Evolutionary conservation across 2,888 invertebrate species (phyloP), one percentile per base, ranked within the genome.

Genomic region (Leptinotarsa haldemani): DNA sequence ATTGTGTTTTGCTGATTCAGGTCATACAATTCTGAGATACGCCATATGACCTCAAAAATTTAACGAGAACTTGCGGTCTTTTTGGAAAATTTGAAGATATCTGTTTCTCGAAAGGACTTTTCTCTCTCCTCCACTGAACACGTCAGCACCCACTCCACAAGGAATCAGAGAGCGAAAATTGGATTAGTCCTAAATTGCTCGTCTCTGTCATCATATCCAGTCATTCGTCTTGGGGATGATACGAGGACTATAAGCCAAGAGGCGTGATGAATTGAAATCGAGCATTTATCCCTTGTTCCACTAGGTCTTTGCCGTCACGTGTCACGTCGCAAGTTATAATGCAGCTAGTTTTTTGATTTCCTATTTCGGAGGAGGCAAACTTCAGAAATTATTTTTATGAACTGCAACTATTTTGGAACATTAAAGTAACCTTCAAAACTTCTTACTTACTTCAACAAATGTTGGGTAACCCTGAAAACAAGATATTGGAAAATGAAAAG

Each of bases 171-270:
- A 30, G 66, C 52, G 40, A 52, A 25, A 25, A 66, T 71, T 20
- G 71, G 71, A 71, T 71, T 66, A 66, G 58, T 66, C 18, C 50
- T 66, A 66, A 71, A 71, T 71, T 71, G 71, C 71, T 71, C 40
- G 58, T 66, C 58, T 71, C 61, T 66, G 61, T 61, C 66, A 15
- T 66, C 58, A 66, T 71, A 61, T 61, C 71, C 66, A 66, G 58
- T 61, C 50, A 71, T 71, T 71, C 67, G 67, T 71, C 71, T 71
- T 66, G 66, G 67, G 65, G 50, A 66, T 66, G 66, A 56, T 66
- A 47, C 58, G 50, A 52, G 50, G 66, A 61, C 61, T 61, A 40
- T 40, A 61, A 61, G 58, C 48, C 30, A 40, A 56, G 50, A 71
- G 20, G 50, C 56, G 20, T 68, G 68, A 40, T 56, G 56, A 40